Conservation (phyloP, 2,113 vertebrate genomes). For the Hyaena hyaena region DNA sequence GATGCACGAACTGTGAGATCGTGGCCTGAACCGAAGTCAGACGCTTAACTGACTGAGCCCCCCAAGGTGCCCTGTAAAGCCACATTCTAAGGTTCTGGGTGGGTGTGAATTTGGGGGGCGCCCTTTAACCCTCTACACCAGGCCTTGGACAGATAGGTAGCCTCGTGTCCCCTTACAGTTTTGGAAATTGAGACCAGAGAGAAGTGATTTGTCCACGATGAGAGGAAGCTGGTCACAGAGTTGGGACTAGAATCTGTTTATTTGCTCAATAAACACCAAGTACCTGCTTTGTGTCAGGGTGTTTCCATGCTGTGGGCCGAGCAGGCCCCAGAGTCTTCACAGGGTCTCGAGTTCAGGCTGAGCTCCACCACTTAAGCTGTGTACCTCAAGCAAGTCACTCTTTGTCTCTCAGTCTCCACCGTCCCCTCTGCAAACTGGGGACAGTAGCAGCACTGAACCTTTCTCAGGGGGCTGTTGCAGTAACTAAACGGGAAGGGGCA, state of each 20-base stretch:
- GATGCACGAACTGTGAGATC: too few relatives aligned
- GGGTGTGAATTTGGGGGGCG: background rate
- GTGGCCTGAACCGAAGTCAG: too few relatives aligned
- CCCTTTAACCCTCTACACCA: background rate
- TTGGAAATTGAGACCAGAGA: background rate
- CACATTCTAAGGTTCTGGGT: background rate
- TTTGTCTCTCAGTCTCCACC: background rate
- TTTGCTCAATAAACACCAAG: background rate
- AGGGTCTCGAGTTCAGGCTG: background rate
- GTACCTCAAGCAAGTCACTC: background rate
- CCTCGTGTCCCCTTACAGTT: background rate
- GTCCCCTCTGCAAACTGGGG: background rate
- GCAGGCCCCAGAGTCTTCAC: background rate
- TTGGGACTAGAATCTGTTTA: background rate
- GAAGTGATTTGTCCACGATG: background rate
- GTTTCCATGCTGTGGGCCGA: background rate
- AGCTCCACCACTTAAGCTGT: background rate
- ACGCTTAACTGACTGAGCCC: too few relatives aligned
- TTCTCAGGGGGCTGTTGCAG: background rate
- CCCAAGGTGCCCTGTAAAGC: too few relatives aligned
- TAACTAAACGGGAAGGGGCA: background rate
- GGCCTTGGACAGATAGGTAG: background rate
- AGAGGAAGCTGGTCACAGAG: background rate
- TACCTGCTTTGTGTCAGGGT: background rate
- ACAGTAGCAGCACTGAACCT: accelerated